Percentiles rank a stretch among this genome's conserved stretches.
These are phyloP conservation scores for Lasioglossum villosulum DNA, from an alignment of 2,888 invertebrate species.

Conservation along the genomic window DNA sequence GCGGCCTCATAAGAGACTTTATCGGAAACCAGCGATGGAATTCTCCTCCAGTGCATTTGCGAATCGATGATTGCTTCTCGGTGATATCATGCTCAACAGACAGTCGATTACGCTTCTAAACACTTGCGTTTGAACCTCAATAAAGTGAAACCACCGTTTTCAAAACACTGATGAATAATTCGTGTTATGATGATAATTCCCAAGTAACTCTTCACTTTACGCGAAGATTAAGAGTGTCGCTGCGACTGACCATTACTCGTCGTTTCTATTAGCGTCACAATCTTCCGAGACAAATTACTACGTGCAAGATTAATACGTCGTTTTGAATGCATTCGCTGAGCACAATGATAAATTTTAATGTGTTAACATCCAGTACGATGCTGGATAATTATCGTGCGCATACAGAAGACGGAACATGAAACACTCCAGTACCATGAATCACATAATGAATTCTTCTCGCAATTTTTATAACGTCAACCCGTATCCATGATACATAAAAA, in stretches of 20 bases:
- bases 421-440: neutral
- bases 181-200: no score
- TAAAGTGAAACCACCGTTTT: neutral
- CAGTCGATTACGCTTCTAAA: neutral
- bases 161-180: neutral
- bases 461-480: neutral
- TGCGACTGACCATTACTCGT: neutral
- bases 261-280: neutral
- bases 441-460: neutral
- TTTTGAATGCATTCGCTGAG: neutral
- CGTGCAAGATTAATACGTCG: neutral
- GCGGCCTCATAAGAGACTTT: conserved; percentile 44
- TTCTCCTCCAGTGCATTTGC: conserved; percentile 49
- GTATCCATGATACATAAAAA: neutral
- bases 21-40: conserved; percentile 40
- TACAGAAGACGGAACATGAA: neutral
- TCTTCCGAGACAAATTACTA: neutral
- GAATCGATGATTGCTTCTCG: conserved; percentile 56
- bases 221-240: neutral
- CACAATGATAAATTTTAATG: neutral
- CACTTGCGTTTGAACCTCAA: neutral
- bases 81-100: conserved; percentile 47
- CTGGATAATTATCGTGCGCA: neutral
- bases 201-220: no score
- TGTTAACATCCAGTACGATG: neutral